phyloP scores from a whole-genome alignment of 2,888 invertebrate genomes.

The Strigamia transsilvanica region DNA sequence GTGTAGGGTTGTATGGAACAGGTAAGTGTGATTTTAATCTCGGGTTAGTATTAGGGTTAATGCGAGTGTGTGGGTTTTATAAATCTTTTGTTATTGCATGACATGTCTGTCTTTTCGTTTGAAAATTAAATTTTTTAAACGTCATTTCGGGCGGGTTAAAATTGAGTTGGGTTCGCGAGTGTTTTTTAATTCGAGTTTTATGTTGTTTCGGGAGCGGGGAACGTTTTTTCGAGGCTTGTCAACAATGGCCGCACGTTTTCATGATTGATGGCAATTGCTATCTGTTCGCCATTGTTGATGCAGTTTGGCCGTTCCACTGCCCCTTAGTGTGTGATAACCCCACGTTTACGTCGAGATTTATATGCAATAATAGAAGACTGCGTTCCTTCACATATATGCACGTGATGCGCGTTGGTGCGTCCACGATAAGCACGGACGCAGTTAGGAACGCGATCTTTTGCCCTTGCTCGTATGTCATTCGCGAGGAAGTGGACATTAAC shows the following conservation, averaged over 20 bases:
- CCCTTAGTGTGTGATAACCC: slow-evolving; percentile 40
- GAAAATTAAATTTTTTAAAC: neutral
- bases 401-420: slow-evolving; percentile 49
- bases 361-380: slow-evolving; percentile 44
- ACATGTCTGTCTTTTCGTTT: neutral
- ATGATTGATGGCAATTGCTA: slow-evolving; percentile 39
- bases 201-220: neutral
- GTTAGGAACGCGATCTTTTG: slow-evolving; percentile 39
- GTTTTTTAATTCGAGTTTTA: neutral
- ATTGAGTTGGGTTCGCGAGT: neutral
- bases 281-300: slow-evolving; percentile 45
- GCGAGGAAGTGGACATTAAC: slow-evolving; percentile 29
- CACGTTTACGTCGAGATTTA: slow-evolving; percentile 39
- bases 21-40: slow-evolving; percentile 35
- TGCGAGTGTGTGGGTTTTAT: neutral
- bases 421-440: slow-evolving; percentile 31
- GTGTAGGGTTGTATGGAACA: slow-evolving; percentile 4
- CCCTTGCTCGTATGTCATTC: slow-evolving; percentile 28
- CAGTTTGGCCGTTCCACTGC: slow-evolving; percentile 18
- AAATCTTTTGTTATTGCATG: neutral
- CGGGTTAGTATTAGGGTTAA: neutral
- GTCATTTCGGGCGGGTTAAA: neutral
- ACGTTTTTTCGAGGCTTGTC: neutral
- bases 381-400: slow-evolving; percentile 36
- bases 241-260: neutral